Conservation (phyloP, 1,140 invertebrate species). For the Bombus superbus region DNA sequence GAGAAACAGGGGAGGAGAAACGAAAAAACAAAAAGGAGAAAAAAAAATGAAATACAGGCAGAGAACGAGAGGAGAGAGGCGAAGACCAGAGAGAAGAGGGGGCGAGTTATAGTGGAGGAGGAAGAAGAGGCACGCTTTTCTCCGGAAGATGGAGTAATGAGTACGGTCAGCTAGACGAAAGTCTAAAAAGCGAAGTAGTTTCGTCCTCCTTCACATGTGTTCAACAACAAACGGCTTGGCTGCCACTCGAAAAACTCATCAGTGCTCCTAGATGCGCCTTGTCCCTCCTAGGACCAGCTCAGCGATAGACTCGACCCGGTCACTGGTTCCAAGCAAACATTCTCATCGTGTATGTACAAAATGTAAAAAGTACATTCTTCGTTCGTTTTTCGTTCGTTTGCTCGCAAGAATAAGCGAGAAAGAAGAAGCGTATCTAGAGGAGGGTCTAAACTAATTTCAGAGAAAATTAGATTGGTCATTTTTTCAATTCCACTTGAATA, state of each 20-base stretch:
- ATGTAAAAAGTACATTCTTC: no score
- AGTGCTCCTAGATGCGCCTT: slow-evolving; percentile 63
- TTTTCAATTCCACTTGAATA: background rate
- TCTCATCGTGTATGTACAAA: background rate
- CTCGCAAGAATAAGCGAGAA: background rate
- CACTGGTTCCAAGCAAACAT: background rate
- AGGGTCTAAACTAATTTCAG: background rate
- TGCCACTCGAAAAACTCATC: slow-evolving; percentile 76
- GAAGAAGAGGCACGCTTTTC: slow-evolving; percentile 59
- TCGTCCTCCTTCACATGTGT: slow-evolving; percentile 65
- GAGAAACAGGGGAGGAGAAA: slow-evolving; percentile 43
- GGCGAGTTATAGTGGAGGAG: slow-evolving; percentile 15
- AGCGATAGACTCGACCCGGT: slow-evolving; percentile 23
- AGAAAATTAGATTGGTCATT: background rate
- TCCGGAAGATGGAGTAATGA: slow-evolving; percentile 69
- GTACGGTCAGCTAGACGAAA: slow-evolving; percentile 67
- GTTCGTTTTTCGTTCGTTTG: no score
- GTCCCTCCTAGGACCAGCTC: slow-evolving; percentile 18
- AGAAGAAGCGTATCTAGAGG: background rate
- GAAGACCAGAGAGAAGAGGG: background rate
- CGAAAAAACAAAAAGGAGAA: slow-evolving; percentile 15
- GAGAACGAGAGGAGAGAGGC: slow-evolving; percentile 8
- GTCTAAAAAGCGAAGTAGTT: slow-evolving; percentile 70
- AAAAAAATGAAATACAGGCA: slow-evolving; percentile 12
- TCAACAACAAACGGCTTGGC: slow-evolving; percentile 70